These are phyloP conservation scores for Andrena minutula DNA, from an alignment of 2,888 invertebrate genomes.

Conservation along the genomic window DNA sequence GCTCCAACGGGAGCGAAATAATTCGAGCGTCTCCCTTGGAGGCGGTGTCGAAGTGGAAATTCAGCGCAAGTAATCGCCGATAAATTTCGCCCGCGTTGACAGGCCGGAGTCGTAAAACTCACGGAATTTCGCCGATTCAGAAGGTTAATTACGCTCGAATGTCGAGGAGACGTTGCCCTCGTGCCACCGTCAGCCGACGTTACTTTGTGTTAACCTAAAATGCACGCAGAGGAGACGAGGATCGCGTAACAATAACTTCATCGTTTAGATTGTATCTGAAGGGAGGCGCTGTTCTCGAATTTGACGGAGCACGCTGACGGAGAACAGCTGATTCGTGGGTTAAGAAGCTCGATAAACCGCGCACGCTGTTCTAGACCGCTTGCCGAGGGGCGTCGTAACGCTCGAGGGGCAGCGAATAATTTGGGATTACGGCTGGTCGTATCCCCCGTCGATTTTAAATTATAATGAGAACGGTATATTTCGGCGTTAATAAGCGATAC, in stretches of 20 bases:
- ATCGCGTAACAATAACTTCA: slow-evolving; percentile 23
- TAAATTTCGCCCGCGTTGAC: slow-evolving; percentile 31
- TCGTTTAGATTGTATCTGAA: slow-evolving; percentile 55
- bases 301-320: slow-evolving; percentile 14
- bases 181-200: neutral
- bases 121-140: neutral
- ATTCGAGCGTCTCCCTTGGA: slow-evolving; percentile 10
- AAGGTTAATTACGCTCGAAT: slow-evolving; percentile 21
- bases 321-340: slow-evolving; percentile 12
- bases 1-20: slow-evolving; percentile 7
- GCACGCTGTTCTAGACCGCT: slow-evolving; percentile 9
- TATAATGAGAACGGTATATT: slow-evolving; percentile 52
- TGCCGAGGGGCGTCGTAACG: slow-evolving; percentile 22
- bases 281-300: no score
- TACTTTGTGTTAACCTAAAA: no score
- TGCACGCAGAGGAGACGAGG: neutral
- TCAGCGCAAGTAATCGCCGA: slow-evolving; percentile 19
- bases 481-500: slow-evolving; percentile 56
- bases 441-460: slow-evolving; percentile 48
- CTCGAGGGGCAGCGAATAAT: slow-evolving; percentile 42
- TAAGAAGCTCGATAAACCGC: slow-evolving; percentile 43
- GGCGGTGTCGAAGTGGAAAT: slow-evolving; percentile 25
- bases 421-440: slow-evolving; percentile 33
- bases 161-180: neutral
- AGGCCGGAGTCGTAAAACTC: slow-evolving; percentile 19